Evolutionary conservation across 2,888 invertebrate genomes (phyloP), one percentile per base, ranked within the genome.

Genomic region (Xestia c-nigrum): DNA sequence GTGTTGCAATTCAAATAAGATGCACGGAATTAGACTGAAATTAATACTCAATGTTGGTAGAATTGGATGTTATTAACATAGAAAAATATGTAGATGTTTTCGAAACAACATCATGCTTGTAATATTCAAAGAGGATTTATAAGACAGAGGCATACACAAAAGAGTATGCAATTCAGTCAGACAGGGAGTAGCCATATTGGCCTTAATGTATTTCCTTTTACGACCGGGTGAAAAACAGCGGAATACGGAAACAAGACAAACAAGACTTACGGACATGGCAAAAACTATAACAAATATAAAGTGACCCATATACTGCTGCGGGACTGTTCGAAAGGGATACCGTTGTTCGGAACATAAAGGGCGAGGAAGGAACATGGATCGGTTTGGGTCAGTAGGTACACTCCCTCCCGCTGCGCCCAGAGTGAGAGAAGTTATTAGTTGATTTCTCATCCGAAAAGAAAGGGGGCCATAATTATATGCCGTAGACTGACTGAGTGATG

Each of bases 1-100:
- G 85, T 90, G 87, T 84, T 84, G 83, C 85, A 84, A 84, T 85
- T 79, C 64, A 73, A 72, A 77, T 59, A 64, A 85, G 82, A 83
- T 82, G 72, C 10, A 75, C 70, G 43, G 46, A 81, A 66, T 84
- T 57, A 72, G 74, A 78, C 57, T 69, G 61, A 61, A 73, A 72
- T 73, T 19, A 59, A 59, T 63, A 70, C 64, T 31, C 38, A 59
- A 43, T 46, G 61, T 38, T 46, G 67, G 38, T 63, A 9, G 21
- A 73, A 52, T 77, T 24, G 5, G 5, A 68, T 68, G 40, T 31
- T 68, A 76, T 19, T 73, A 47, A 24, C 21, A 40, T 61, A 31
- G 0, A 57, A 76, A 63, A 76, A 63, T 55, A 38, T 71, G 21
- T 31, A 47, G 5, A 38, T 12, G 9, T 38, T 61, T 19, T 31